Evolutionary conservation across 2,888 invertebrate genomes (phyloP).

Genomic region (Crematogaster levior): DNA sequence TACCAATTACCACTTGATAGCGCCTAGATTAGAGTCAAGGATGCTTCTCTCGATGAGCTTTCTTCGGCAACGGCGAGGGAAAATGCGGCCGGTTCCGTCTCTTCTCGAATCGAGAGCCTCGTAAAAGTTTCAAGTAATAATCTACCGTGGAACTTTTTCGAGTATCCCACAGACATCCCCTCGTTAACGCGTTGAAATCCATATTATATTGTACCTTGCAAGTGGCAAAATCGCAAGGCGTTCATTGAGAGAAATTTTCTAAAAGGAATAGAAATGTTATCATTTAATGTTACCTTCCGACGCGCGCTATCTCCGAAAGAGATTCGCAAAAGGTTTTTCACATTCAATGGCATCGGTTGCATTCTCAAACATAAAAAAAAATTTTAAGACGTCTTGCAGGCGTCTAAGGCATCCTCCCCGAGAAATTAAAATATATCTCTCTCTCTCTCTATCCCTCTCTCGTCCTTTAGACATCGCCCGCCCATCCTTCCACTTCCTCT

Average conservation of each 20-base stretch:
- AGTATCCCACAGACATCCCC: slow-evolving; percentile 11
- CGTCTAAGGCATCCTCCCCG: neutral
- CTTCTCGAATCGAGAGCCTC: slow-evolving; percentile 14
- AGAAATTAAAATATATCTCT: slow-evolving; percentile 2
- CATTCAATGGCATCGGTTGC: neutral
- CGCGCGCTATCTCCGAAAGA: neutral
- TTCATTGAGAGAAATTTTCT: neutral
- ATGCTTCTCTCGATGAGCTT: slow-evolving; percentile 21
- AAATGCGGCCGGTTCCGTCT: slow-evolving; percentile 16
- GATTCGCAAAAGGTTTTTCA: neutral
- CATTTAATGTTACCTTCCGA: neutral
- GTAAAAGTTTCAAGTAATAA: slow-evolving; percentile 48
- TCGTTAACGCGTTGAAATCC: slow-evolving; percentile 27
- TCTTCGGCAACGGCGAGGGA: neutral
- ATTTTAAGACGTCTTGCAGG: neutral
- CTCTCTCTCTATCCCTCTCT: neutral
- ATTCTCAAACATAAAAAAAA: neutral
- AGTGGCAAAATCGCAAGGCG: neutral
- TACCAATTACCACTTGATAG: slow-evolving; percentile 48
- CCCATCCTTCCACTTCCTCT: neutral
- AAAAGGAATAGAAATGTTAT: neutral
- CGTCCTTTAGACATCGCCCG: neutral
- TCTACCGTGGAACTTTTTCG: slow-evolving; percentile 39
- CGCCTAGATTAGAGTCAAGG: slow-evolving; percentile 36
- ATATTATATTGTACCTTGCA: neutral